These are phyloP conservation scores for Rhabditoides inermis DNA, from an alignment of 2,888 invertebrate species.

Conservation along the genomic window DNA sequence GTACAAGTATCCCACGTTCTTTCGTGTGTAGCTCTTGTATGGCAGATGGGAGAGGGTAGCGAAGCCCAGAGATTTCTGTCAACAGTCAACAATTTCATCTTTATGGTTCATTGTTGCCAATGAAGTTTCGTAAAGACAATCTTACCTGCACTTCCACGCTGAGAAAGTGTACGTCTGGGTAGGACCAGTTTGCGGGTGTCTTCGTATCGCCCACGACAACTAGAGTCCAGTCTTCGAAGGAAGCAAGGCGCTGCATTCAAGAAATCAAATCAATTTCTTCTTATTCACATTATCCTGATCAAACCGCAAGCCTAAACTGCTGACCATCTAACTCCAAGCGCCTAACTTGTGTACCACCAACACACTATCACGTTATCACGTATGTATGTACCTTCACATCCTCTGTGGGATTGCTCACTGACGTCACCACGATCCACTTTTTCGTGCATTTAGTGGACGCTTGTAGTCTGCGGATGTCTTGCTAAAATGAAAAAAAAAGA, in stretches of 20 bases:
- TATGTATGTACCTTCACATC: slow-evolving; percentile 23
- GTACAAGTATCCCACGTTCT: slow-evolving; percentile 21
- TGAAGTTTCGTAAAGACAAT: too few species aligned
- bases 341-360: not conserved
- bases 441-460: too few species aligned
- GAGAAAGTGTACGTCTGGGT: slow-evolving; percentile 11
- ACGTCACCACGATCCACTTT: slow-evolving; percentile 20
- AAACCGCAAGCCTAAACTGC: too few species aligned
- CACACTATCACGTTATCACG: too few species aligned
- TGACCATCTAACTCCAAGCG: too few species aligned
- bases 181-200: slow-evolving; percentile 12
- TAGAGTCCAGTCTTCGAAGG: slow-evolving; percentile 12
- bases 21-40: slow-evolving; percentile 14
- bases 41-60: slow-evolving; percentile 4
- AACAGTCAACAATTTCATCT: too few species aligned
- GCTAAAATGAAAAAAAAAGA: too few species aligned
- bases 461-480: too few species aligned
- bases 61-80: too few species aligned
- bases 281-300: too few species aligned
- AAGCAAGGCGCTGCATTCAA: slow-evolving; percentile 11
- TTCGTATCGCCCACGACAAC: slow-evolving; percentile 17
- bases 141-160: slow-evolving; percentile 9
- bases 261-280: too few species aligned
- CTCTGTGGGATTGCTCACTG: slow-evolving; percentile 13
- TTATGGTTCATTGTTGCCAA: too few species aligned